A percentile compares a stretch with the other conserved stretches of the same genome.
These are phyloP conservation scores for Phengaris alcon DNA, from an alignment of 2,888 invertebrate genomes.

Conservation along the genomic window DNA sequence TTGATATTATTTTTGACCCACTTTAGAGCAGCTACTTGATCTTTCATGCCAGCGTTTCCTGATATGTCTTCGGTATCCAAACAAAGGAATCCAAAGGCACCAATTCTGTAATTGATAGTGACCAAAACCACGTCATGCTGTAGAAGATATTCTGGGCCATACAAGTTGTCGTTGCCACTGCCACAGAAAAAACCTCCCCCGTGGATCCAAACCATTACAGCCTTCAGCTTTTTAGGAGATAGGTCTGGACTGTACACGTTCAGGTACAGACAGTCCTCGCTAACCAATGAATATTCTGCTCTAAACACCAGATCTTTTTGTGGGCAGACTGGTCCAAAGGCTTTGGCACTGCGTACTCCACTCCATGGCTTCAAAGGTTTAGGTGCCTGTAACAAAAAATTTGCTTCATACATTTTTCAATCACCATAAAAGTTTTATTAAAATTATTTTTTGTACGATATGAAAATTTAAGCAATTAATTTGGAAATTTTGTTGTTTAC, in stretches of 20 bases:
- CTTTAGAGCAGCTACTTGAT: slow-evolving; percentile 63
- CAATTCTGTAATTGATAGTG: slow-evolving; percentile 65
- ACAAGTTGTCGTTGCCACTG: slow-evolving; percentile 54
- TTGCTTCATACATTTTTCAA: not conserved
- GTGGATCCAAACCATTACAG: slow-evolving; percentile 67
- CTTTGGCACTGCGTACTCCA: slow-evolving; percentile 56
- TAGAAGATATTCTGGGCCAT: slow-evolving; percentile 63
- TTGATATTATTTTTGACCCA: slow-evolving; percentile 65
- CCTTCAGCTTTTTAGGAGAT: slow-evolving; percentile 44
- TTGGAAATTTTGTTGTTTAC: not conserved
- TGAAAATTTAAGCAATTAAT: not conserved
- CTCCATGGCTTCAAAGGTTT: slow-evolving; percentile 55
- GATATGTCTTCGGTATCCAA: slow-evolving; percentile 63
- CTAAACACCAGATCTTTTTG: slow-evolving; percentile 46
- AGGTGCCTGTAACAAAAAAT: slow-evolving; percentile 53
- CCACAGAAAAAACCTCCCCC: slow-evolving; percentile 58
- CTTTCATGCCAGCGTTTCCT: slow-evolving; percentile 71
- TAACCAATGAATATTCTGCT: slow-evolving; percentile 40
- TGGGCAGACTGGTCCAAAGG: slow-evolving; percentile 52
- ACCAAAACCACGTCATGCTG: slow-evolving; percentile 59
- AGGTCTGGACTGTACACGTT: slow-evolving; percentile 63
- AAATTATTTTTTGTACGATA: not conserved
- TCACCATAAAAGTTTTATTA: not conserved
- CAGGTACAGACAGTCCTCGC: slow-evolving; percentile 64
- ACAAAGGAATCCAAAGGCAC: slow-evolving; percentile 60